Evolutionary conservation across 1,140 invertebrate genomes (phyloP).

Genomic region (Chrysomallon squamiferum): DNA sequence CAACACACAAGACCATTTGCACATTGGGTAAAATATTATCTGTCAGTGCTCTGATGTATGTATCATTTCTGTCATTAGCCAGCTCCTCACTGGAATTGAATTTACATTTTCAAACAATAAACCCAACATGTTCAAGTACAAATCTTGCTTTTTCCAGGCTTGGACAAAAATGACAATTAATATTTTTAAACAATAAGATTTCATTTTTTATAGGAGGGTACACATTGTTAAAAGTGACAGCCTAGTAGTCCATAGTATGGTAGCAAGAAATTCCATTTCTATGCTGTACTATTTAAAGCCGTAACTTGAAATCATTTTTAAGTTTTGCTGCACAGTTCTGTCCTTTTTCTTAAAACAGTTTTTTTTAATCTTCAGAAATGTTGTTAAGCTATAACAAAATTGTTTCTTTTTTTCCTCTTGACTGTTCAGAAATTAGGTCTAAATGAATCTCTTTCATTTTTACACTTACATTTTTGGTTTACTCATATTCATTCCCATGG

Average conservation of each 20-base stretch:
- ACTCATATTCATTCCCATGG: slow-evolving; percentile 73
- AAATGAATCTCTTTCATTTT: background rate
- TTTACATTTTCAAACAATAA: no score
- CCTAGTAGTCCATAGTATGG: no score
- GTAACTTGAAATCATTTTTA: no score
- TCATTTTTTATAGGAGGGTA: background rate
- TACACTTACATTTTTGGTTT: slow-evolving; percentile 62
- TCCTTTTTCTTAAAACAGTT: no score
- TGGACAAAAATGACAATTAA: background rate
- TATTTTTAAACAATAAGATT: background rate
- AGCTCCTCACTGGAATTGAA: slow-evolving; percentile 29
- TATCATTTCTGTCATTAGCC: slow-evolving; percentile 41
- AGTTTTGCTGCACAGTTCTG: no score
- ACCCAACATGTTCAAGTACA: no score
- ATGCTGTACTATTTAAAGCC: no score
- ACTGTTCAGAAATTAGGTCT: background rate
- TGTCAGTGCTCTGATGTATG: slow-evolving; percentile 33
- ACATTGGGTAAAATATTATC: slow-evolving; percentile 25
- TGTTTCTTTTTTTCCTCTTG: background rate
- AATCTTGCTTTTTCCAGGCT: background rate
- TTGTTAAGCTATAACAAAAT: background rate
- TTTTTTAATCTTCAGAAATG: background rate
- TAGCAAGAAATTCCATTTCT: no score
- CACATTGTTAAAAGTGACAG: no score
- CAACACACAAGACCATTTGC: slow-evolving; percentile 46